Evolutionary conservation across 2,888 invertebrate genomes (phyloP).

Genomic region (Campaea margaritaria): DNA sequence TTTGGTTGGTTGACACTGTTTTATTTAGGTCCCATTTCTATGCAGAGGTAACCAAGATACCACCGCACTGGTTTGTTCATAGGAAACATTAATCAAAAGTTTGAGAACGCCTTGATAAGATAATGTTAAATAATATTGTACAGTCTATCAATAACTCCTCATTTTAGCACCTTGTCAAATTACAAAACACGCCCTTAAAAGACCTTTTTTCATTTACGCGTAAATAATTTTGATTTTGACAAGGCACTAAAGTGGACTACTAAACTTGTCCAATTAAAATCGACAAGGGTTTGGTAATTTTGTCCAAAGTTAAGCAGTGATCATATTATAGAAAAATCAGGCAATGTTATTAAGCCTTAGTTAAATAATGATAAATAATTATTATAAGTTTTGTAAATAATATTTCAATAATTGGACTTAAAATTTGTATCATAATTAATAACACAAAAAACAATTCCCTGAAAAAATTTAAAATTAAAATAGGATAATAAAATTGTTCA

Average conservation of each 20-base stretch:
- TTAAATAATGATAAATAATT: constrained; percentile 10
- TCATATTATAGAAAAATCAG: constrained; percentile 11
- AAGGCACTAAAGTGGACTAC: constrained; percentile 1
- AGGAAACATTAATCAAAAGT: background rate
- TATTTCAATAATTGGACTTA: constrained; percentile 2
- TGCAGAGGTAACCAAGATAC: too few species aligned
- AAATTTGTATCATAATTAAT: background rate
- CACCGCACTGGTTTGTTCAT: background rate
- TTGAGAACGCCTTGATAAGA: background rate
- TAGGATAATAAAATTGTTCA: too few species aligned
- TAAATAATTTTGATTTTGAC: constrained; percentile 1
- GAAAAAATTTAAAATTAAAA: too few species aligned
- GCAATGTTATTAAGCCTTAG: constrained; percentile 23
- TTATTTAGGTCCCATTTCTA: too few species aligned
- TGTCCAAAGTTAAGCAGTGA: constrained; percentile 24
- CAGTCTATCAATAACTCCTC: background rate
- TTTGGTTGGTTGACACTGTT: too few species aligned
- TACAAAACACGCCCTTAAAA: background rate
- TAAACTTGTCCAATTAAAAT: background rate
- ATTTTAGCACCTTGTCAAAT: background rate
- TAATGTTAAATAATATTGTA: constrained; percentile 3
- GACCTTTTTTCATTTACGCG: background rate
- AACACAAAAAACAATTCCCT: too few species aligned
- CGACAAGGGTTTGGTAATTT: constrained; percentile 7
- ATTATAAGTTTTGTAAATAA: constrained; percentile 23